Percentiles rank a stretch among this genome's conserved stretches.
Evolutionary conservation across 1,140 invertebrate species (phyloP).

Genomic region (Scaptomyza montana): DNA sequence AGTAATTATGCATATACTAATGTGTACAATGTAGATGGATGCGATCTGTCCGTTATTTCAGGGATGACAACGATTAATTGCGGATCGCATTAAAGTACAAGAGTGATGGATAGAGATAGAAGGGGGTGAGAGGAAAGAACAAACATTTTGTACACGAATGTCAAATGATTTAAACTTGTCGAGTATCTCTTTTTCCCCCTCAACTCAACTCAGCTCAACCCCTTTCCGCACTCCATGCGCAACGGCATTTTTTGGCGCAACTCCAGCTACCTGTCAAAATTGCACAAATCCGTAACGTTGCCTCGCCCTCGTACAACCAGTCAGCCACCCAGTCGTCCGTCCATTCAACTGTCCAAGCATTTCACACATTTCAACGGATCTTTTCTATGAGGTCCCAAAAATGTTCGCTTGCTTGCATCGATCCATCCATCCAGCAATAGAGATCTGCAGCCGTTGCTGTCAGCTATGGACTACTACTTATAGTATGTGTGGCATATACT

Average conservation of each 20-base stretch:
- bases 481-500: neutral
- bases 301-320: neutral
- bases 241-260: conserved; percentile 72
- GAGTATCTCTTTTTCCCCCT: neutral
- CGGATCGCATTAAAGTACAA: conserved; percentile 21
- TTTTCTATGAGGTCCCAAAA: neutral
- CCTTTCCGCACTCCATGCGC: conserved; percentile 35
- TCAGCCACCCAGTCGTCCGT: conserved; percentile 13
- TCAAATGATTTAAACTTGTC: conserved; percentile 51
- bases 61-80: conserved; percentile 35
- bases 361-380: conserved; percentile 25
- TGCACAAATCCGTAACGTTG: conserved; percentile 66
- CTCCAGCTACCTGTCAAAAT: conserved; percentile 71
- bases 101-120: too few relatives aligned
- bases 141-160: conserved; percentile 29
- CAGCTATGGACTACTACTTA: conserved; percentile 23
- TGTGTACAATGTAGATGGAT: too few relatives aligned
- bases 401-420: conserved; percentile 22
- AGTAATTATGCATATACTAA: conserved; percentile 10
- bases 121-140: neutral
- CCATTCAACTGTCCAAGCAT: conserved; percentile 53
- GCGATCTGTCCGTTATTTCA: conserved; percentile 3
- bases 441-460: conserved; percentile 47
- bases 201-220: neutral
- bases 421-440: conserved; percentile 47